Conservation (phyloP, 1,140 invertebrate species). For the Lysiphlebus fabarum region DNA sequence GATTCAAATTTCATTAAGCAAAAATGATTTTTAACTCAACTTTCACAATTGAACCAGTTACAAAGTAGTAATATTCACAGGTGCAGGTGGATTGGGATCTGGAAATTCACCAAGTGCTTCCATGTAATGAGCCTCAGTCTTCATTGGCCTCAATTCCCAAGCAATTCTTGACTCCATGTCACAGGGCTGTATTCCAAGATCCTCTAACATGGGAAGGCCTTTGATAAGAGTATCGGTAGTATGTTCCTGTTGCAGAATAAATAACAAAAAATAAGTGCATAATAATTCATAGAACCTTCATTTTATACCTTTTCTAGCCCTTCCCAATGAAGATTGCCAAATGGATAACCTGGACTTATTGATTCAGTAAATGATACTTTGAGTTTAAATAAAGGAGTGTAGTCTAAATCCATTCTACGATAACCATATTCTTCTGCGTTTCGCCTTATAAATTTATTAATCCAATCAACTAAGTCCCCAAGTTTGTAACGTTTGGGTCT, state of each 20-base stretch:
- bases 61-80: not conserved
- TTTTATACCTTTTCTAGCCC: slow-evolving; percentile 74
- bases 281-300: too few relatives aligned
- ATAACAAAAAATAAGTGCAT: not conserved
- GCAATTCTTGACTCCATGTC: slow-evolving; percentile 73
- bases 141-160: slow-evolving; percentile 71
- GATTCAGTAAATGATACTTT: slow-evolving; percentile 64
- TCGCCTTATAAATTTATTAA: slow-evolving; percentile 27
- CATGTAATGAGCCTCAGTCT: slow-evolving; percentile 67
- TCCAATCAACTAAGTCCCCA: slow-evolving; percentile 74
- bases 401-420: slow-evolving; percentile 67
- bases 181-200: slow-evolving; percentile 77
- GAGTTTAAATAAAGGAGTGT: slow-evolving; percentile 65
- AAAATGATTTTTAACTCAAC: too few relatives aligned
- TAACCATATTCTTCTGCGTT: slow-evolving; percentile 60
- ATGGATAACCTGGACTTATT: slow-evolving; percentile 62
- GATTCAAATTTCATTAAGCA: too few relatives aligned
- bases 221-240: slow-evolving; percentile 66
- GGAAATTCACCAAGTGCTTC: slow-evolving; percentile 73
- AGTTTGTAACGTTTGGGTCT: slow-evolving; percentile 81
- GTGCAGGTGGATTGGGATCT: slow-evolving; percentile 27
- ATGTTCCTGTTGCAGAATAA: slow-evolving; percentile 61
- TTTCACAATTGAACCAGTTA: not conserved
- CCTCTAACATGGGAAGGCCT: slow-evolving; percentile 76
- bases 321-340: slow-evolving; percentile 70